Evolutionary conservation across 2,113 vertebrate genomes (phyloP), one percentile per base, ranked within the genome.

Genomic region (Probosciger aterrimus): DNA sequence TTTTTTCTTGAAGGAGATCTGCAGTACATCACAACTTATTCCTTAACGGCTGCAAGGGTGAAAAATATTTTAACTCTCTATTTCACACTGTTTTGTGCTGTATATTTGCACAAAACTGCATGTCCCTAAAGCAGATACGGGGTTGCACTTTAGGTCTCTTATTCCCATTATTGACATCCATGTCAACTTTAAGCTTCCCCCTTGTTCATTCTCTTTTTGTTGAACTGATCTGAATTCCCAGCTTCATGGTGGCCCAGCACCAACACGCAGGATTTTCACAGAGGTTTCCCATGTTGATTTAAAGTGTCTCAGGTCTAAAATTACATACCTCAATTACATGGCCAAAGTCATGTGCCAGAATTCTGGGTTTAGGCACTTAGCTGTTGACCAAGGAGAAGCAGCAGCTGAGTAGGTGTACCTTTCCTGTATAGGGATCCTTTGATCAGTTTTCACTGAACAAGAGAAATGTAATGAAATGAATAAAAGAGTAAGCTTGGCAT

Each of bases 161-260:
- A 5, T 4, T 5, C 2, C 17, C 2, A 2, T 4, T 9, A 50
- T 19, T 39, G 55, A 6, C 46, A 27, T 33, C 55, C 19, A 3
- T 25, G 14, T 14, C 39, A 74, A 13, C 4, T 2, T 55, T 47
- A 60, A n/a, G 9, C 55, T 30, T 76, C 24, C 10, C 6, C 4
- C 4, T 22, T 46, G 27, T n/a, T 94, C n/a, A n/a, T 75, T 82
- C n/a, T 79, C 20, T 69, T 20, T 75, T 85, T 57, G 12, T 13
- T 50, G 5, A 79, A 37, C 5, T 41, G 33, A 37, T 46, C 65
- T 75, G 19, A 43, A 79, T 67, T 88, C 31, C 9, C 60, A 44
- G 4, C 12, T 82, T 90, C 55, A 59, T 10, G 31, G 20, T 47
- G 13, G 8, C 18, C 13, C 8, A 30, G 11, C 22, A 59, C 53